Percentiles rank a stretch among this genome's conserved stretches.
These are phyloP conservation scores for Zaprionus tsacasi DNA, from an alignment of 1,140 invertebrate genomes.

Conservation along the genomic window DNA sequence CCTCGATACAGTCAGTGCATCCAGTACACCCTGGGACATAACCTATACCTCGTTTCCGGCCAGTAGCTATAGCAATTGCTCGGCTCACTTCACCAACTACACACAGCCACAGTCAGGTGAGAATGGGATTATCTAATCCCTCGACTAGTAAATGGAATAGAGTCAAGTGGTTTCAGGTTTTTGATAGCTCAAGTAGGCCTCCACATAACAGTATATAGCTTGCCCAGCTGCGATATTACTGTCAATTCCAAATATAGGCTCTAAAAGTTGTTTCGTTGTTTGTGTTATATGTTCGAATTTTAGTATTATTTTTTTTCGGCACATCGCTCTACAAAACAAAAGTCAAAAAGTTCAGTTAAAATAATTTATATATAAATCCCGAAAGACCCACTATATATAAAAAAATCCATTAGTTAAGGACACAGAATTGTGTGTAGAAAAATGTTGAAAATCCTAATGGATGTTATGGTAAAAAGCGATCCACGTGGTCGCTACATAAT, in stretches of 20 bases:
- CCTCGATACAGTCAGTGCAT: conserved; percentile 13
- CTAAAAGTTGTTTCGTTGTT: neutral
- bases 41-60: conserved; percentile 52
- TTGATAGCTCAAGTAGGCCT: no score
- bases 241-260: neutral
- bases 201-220: neutral
- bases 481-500: conserved; percentile 8
- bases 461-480: neutral
- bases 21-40: conserved; percentile 41
- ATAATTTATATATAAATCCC: no score
- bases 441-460: conserved; percentile 25
- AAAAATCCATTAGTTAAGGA: no score
- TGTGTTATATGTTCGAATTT: no score
- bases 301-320: neutral
- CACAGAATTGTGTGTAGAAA: neutral
- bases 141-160: neutral
- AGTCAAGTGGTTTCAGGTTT: neutral
- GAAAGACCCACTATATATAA: neutral
- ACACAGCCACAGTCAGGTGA: conserved; percentile 75
- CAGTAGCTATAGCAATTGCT: conserved; percentile 71
- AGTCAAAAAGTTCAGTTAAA: neutral
- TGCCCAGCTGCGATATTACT: neutral
- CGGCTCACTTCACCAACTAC: conserved; percentile 75
- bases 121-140: neutral
- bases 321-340: neutral